A percentile compares a stretch with the other conserved stretches of the same genome.
Evolutionary conservation across 2,797 vertebrate species (phyloP).

Genomic region (Lateolabrax maculatus): DNA sequence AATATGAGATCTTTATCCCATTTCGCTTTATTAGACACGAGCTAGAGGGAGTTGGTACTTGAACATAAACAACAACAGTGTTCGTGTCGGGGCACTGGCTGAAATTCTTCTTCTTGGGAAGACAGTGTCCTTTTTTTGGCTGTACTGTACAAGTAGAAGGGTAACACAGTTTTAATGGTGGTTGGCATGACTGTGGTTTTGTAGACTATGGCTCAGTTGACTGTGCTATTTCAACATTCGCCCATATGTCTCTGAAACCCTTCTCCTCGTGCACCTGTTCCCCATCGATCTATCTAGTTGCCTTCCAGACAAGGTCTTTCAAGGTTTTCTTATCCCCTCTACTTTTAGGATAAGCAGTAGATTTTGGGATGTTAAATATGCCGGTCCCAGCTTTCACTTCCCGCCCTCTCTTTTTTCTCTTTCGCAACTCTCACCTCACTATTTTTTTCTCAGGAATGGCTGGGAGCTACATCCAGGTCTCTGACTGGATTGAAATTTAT

Average conservation of each 20-base stretch:
- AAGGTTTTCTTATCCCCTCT: slow-evolving; percentile 44
- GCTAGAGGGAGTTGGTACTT: background rate
- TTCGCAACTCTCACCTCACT: slow-evolving; percentile 52
- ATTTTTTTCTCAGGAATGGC: slow-evolving; percentile 41
- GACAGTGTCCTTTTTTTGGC: background rate
- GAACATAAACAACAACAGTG: background rate
- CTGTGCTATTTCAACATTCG: background rate
- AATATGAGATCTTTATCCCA: background rate
- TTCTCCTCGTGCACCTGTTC: slow-evolving; percentile 63
- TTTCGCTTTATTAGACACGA: background rate
- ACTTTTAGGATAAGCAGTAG: slow-evolving; percentile 44
- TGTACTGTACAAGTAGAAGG: background rate
- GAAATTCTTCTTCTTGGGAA: background rate
- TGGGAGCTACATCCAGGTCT: slow-evolving; percentile 51
- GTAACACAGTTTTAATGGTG: background rate
- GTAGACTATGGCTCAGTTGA: background rate
- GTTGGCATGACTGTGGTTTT: background rate
- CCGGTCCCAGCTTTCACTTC: slow-evolving; percentile 38
- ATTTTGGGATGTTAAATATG: slow-evolving; percentile 58
- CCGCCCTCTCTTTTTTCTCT: slow-evolving; percentile 11
- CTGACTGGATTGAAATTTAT: slow-evolving; percentile 51
- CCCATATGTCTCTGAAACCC: slow-evolving; percentile 13
- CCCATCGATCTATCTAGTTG: slow-evolving; percentile 53
- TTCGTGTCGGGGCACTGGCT: background rate
- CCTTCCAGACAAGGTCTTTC: slow-evolving; percentile 57